Base-by-base conservation (phyloP, 2,113 vertebrate genomes). In the Onychostruthus taczanowskii region DNA sequence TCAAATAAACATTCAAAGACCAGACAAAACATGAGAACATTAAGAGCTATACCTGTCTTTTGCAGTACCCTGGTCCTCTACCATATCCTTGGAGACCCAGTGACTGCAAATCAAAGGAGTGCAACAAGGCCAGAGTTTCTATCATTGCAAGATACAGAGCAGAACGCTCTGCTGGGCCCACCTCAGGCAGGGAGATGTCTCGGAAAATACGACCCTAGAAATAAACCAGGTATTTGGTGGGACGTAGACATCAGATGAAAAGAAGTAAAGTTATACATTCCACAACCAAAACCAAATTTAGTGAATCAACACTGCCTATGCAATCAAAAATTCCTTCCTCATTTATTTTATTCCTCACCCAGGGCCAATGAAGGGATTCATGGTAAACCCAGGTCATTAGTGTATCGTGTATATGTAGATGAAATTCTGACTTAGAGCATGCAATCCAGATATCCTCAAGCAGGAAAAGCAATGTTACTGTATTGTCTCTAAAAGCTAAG, bases 201-300 rank as follows among this genome's bases (percentile, higher is more conserved):
- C 97, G 98, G 89, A 99, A 99, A 92, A 99, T 98, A 23, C 99
- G 98, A 3, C 99, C 99, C 99, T 99, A 64, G 37, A 73, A 83
- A 93, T 2, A 93, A 43, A 86, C 39, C 9, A 91, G n/a, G 1
- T 31, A 24, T 41, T 78, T 77, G 31, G 35, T 56, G 16, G 31
- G 22, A 73, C 1, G 3, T 2, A 43, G 4, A 6, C 21, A 72
- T 16, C 41, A 50, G 39, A 28, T 28, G 28, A 53, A 58, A 33
- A 58, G 30, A 33, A 41, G 16, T 28, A 49, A 84, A 89, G 31
- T 8, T 55, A 16, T 1, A 47, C 30, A 55, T 44, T 58, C 56
- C n/a, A 62, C 11, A 6, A 47, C 7, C 20, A 80, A 68, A 81
- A 76, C 1, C 10, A 55, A 77, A 53, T 15, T 26, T 1, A 85